phyloP scores from a whole-genome alignment of 2,888 invertebrate species.

The Macropis europaea region DNA sequence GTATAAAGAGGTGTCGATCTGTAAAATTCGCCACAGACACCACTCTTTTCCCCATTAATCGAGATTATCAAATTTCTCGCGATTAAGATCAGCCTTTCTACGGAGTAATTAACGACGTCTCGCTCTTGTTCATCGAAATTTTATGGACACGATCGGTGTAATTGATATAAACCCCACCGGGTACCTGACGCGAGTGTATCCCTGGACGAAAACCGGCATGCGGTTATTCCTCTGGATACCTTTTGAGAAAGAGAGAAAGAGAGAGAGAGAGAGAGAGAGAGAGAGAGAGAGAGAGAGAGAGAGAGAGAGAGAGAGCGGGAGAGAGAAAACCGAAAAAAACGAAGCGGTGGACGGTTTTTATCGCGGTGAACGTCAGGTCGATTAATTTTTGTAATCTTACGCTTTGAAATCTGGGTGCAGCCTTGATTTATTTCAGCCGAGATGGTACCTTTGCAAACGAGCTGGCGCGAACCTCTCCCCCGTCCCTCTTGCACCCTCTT shows the following conservation, averaged over 20 bases:
- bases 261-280: background rate
- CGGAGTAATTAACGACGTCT: conserved; percentile 56
- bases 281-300: background rate
- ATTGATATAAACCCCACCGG: conserved; percentile 58
- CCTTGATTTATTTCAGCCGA: conserved; percentile 68
- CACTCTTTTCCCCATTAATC: conserved; percentile 31
- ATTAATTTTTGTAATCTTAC: conserved; percentile 67
- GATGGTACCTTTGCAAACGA: conserved; percentile 65
- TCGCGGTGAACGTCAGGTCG: conserved; percentile 61
- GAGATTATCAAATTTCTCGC: conserved; percentile 36
- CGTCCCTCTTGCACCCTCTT: background rate
- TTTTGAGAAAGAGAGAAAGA: background rate
- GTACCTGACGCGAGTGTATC: conserved; percentile 22
- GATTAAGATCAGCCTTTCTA: conserved; percentile 45
- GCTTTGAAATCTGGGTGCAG: conserved; percentile 67
- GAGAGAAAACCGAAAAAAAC: background rate
- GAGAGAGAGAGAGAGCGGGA: background rate
- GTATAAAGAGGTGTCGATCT: too few species aligned
- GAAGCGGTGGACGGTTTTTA: conserved; percentile 51
- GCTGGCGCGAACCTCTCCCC: conserved; percentile 31
- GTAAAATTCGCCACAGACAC: too few species aligned
- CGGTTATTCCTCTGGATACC: conserved; percentile 17
- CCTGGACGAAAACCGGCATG: conserved; percentile 19
- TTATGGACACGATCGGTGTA: conserved; percentile 62
- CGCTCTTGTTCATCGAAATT: conserved; percentile 56